Evolutionary conservation across 2,113 vertebrate species (phyloP).

Genomic region (Perca schrenkii): DNA sequence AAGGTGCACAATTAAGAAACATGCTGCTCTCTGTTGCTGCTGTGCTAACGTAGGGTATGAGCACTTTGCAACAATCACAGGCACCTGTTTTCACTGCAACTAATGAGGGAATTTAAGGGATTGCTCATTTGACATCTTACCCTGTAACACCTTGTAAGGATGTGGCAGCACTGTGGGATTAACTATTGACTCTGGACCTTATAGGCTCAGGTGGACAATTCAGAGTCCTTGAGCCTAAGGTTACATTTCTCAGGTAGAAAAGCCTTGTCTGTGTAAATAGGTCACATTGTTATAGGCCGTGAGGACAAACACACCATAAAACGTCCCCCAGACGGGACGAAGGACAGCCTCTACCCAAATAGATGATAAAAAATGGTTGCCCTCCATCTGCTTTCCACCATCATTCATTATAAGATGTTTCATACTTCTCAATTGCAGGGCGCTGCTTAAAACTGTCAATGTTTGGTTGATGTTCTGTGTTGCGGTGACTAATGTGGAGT

Average conservation of each 20-base stretch:
- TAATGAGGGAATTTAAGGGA: constrained; percentile 53
- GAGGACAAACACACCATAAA: constrained; percentile 63
- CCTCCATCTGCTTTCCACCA: constrained; percentile 46
- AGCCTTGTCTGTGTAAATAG: constrained; percentile 64
- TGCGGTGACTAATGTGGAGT: constrained; percentile 60
- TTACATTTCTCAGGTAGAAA: constrained; percentile 62
- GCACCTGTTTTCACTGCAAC: constrained; percentile 25
- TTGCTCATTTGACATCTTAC: constrained; percentile 52
- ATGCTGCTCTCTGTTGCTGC: constrained; percentile 53
- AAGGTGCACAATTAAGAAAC: constrained; percentile 73
- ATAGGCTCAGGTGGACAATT: constrained; percentile 40
- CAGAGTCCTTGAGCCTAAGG: constrained; percentile 50
- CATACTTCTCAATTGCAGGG: constrained; percentile 38
- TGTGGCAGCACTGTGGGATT: constrained; percentile 43
- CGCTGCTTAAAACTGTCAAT: constrained; percentile 50
- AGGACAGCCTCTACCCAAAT: constrained; percentile 62
- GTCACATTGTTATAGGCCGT: constrained; percentile 62
- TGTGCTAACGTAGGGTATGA: constrained; percentile 29
- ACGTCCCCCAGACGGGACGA: constrained; percentile 62
- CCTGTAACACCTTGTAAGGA: constrained; percentile 19
- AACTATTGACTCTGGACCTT: constrained; percentile 45
- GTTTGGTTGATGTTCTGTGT: constrained; percentile 49
- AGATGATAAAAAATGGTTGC: constrained; percentile 63
- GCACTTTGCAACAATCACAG: constrained; percentile 29
- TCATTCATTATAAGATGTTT: constrained; percentile 52